phyloP scores from a whole-genome alignment of 2,888 invertebrate species.

The Busseola fusca region DNA sequence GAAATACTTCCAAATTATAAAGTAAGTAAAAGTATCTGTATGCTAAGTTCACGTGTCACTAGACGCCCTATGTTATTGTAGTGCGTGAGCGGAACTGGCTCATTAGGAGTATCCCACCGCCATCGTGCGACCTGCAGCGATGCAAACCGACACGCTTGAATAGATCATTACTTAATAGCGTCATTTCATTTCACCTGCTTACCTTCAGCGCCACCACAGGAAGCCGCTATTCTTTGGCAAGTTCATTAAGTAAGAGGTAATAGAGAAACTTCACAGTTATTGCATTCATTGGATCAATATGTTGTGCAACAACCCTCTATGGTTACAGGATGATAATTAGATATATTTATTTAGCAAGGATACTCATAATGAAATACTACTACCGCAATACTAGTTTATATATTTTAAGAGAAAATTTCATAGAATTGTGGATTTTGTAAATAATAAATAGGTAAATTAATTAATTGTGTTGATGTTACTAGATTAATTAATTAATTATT shows the following conservation, averaged over 20 bases:
- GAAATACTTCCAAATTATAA: too few relatives aligned
- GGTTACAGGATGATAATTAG: too few relatives aligned
- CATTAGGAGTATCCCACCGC: constrained; percentile 37
- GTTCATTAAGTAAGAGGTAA: constrained; percentile 13
- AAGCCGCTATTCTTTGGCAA: constrained; percentile 5
- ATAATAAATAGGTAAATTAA: too few relatives aligned
- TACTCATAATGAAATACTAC: neutral
- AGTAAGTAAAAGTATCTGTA: neutral
- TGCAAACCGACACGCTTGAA: constrained; percentile 25
- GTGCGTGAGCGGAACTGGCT: constrained; percentile 44
- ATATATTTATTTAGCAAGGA: constrained; percentile 11
- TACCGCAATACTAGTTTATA: too few relatives aligned
- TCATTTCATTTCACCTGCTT: constrained; percentile 17
- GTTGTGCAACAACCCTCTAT: neutral
- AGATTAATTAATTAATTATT: neutral
- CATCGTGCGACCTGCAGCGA: neutral
- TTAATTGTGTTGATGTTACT: too few relatives aligned
- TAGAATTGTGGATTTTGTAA: too few relatives aligned
- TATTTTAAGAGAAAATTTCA: too few relatives aligned
- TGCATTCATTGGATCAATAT: neutral
- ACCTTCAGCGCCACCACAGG: neutral
- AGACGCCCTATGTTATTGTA: neutral
- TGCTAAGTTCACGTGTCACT: neutral
- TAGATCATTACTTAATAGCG: constrained; percentile 29
- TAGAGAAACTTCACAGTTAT: constrained; percentile 2